Conservation (phyloP, 2,888 invertebrate genomes). For the Ichneumon xanthorius region DNA sequence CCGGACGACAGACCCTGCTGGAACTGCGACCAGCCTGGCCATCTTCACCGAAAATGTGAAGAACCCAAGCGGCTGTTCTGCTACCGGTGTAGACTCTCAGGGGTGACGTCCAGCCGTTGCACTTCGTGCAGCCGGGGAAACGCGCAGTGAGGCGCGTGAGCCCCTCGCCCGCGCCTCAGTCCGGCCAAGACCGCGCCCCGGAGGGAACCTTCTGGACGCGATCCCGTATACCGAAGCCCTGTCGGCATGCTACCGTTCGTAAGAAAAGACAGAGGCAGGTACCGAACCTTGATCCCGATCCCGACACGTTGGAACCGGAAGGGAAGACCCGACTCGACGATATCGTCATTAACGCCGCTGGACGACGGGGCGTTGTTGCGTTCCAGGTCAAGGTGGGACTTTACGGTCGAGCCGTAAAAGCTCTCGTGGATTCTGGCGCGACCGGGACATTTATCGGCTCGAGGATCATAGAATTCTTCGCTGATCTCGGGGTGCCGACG, state of each 20-base stretch:
- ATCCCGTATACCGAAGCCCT: background rate
- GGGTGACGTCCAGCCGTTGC: background rate
- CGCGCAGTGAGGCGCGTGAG: background rate
- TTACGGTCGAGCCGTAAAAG: background rate
- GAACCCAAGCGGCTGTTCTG: background rate
- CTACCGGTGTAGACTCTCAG: conserved; percentile 19
- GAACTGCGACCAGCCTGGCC: background rate
- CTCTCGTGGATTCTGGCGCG: background rate
- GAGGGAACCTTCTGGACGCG: background rate
- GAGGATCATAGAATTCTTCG: background rate
- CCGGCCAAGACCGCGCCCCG: background rate
- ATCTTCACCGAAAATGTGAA: background rate
- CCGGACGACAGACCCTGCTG: background rate
- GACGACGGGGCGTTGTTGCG: background rate
- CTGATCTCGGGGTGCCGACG: background rate
- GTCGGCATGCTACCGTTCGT: background rate
- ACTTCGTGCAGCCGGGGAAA: background rate
- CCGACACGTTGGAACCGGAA: background rate
- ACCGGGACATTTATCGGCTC: background rate
- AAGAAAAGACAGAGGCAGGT: background rate
- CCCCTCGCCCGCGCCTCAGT: background rate
- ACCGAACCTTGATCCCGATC: background rate
- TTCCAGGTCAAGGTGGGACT: background rate
- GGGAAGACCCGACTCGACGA: background rate
- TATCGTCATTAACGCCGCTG: background rate